Conservation (phyloP, 2,797 vertebrate species). For the Pseudopleuronectes americanus region DNA sequence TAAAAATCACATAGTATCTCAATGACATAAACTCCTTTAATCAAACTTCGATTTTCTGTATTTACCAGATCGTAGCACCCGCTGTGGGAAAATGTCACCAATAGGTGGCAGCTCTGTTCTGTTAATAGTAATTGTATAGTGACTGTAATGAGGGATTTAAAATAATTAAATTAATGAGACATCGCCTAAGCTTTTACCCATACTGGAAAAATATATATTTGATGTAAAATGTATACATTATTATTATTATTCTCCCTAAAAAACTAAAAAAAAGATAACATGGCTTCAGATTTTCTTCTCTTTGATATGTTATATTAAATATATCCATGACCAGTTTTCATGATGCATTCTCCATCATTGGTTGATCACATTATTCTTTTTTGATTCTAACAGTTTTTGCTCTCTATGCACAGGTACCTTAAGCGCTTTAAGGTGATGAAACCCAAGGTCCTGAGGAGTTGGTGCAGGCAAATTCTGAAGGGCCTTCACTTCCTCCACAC, state of each 20-base stretch:
- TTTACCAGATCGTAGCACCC: neutral
- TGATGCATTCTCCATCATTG: neutral
- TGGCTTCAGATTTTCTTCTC: neutral
- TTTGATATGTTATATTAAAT: neutral
- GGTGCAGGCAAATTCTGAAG: constrained; percentile 96
- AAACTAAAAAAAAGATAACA: neutral
- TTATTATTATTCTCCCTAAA: neutral
- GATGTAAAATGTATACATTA: neutral
- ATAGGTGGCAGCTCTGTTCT: too few relatives aligned
- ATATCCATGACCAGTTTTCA: neutral
- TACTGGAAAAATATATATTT: too few relatives aligned
- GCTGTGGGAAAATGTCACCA: too few relatives aligned
- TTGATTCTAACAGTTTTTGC: constrained; percentile 12
- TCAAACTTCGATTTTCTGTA: neutral
- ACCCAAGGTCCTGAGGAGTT: constrained; percentile 95
- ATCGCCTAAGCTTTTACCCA: too few relatives aligned
- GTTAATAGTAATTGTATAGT: too few relatives aligned
- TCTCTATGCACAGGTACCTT: constrained; percentile 87
- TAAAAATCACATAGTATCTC: neutral
- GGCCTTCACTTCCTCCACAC: constrained; percentile 96
- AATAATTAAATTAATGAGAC: too few relatives aligned
- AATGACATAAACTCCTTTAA: constrained; percentile 2
- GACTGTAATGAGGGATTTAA: too few relatives aligned
- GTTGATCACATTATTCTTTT: neutral
- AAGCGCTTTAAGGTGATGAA: constrained; percentile 99